Percentiles rank a stretch among this genome's conserved stretches.
Evolutionary conservation across 1,140 invertebrate genomes (phyloP).

Genomic region (Drosophila nannoptera): DNA sequence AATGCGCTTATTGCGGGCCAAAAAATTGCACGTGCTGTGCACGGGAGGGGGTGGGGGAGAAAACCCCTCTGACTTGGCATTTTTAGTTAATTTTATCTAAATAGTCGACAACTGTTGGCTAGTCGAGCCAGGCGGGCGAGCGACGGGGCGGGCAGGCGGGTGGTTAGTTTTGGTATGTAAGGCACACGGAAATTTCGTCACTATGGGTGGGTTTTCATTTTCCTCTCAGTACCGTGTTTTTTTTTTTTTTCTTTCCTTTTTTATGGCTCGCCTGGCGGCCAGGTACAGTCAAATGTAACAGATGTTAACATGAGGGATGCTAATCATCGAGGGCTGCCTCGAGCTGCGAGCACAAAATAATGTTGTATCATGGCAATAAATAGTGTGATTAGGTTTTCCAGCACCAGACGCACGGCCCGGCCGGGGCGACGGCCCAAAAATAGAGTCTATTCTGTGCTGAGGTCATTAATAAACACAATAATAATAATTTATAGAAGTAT

Average conservation of each 20-base stretch:
- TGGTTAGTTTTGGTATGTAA: conserved; percentile 57
- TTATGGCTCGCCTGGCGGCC: conserved; percentile 22
- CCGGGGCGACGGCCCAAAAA: neutral
- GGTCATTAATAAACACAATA: conserved; percentile 13
- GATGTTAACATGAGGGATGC: conserved; percentile 76
- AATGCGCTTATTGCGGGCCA: conserved; percentile 70
- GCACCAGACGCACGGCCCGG: conserved; percentile 9
- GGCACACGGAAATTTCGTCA: conserved; percentile 48
- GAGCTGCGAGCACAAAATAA: conserved; percentile 61
- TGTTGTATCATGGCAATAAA: conserved; percentile 78
- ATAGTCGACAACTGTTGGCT: conserved; percentile 27
- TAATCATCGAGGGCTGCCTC: conserved; percentile 57
- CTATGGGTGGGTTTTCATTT: conserved; percentile 40
- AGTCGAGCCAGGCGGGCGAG: neutral
- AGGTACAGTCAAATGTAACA: conserved; percentile 75
- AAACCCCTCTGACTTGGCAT: conserved; percentile 52
- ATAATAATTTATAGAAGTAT: no score
- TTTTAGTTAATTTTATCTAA: conserved; percentile 64
- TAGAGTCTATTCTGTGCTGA: conserved; percentile 18
- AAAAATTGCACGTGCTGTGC: conserved; percentile 73
- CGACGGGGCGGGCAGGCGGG: conserved; percentile 20
- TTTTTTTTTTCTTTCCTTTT: neutral
- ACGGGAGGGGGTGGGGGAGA: neutral
- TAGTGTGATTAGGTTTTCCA: conserved; percentile 68
- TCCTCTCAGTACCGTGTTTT: no score